A percentile compares a stretch with the other conserved stretches of the same genome.
phyloP scores from a whole-genome alignment of 2,888 invertebrate genomes.

The Smittia sp. region DNA sequence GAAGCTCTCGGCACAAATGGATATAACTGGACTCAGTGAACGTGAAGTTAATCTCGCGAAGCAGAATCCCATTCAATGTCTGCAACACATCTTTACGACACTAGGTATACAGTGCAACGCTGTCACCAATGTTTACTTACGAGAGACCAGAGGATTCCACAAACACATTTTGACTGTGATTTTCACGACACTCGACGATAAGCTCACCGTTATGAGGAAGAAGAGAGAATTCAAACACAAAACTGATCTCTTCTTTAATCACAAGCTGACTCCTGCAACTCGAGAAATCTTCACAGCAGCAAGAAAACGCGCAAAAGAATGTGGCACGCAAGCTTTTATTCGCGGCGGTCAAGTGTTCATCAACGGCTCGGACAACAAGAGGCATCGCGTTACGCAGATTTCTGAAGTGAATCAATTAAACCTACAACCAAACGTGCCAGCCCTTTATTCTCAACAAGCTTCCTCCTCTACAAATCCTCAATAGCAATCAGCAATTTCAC shows the following conservation, averaged over 20 bases:
- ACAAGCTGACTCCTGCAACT: not conserved
- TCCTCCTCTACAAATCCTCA: too few relatives aligned
- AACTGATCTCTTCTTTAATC: not conserved
- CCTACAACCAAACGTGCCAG: too few relatives aligned
- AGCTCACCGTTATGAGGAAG: not conserved
- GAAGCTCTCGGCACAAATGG: not conserved
- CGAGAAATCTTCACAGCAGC: not conserved
- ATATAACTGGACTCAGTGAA: not conserved
- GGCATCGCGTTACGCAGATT: too few relatives aligned
- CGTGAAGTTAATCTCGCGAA: not conserved
- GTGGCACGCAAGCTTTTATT: too few relatives aligned
- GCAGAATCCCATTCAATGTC: not conserved
- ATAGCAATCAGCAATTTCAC: too few relatives aligned
- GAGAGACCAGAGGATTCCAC: not conserved
- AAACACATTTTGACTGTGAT: not conserved
- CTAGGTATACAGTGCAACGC: not conserved
- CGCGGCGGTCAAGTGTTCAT: too few relatives aligned
- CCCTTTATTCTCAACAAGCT: too few relatives aligned
- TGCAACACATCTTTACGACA: not conserved
- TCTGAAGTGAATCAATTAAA: too few relatives aligned
- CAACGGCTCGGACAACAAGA: too few relatives aligned
- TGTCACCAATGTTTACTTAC: not conserved
- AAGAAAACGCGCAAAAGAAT: not conserved
- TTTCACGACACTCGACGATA: not conserved
- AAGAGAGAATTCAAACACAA: not conserved